These are phyloP conservation scores for Parnassius orleans DNA, from an alignment of 2,888 invertebrate genomes.

Conservation along the genomic window DNA sequence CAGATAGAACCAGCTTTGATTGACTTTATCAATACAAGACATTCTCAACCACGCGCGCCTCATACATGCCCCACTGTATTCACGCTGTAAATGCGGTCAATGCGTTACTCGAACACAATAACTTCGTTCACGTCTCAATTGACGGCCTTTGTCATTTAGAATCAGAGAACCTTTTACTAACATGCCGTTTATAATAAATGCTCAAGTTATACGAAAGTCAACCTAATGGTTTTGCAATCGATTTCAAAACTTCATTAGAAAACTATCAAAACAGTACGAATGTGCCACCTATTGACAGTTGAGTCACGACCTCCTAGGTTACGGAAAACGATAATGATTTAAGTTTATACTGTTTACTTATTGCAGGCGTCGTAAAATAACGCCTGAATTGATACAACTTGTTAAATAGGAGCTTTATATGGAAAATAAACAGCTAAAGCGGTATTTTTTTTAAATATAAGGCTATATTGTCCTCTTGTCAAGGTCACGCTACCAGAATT, in stretches of 20 bases:
- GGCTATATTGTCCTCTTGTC: too few relatives aligned
- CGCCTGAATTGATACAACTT: too few relatives aligned
- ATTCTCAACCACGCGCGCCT: constrained; percentile 1
- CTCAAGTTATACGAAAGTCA: not conserved
- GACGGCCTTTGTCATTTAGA: constrained; percentile 40
- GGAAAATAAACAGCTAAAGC: too few relatives aligned
- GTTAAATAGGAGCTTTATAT: too few relatives aligned
- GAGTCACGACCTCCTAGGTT: constrained; percentile 16
- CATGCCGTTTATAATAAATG: not conserved
- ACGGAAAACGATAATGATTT: constrained; percentile 13
- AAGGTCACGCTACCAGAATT: too few relatives aligned
- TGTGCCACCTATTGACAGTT: constrained; percentile 3
- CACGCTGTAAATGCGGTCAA: not conserved
- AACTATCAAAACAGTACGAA: not conserved
- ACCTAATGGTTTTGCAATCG: constrained; percentile 1
- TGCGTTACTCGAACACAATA: constrained; percentile 44
- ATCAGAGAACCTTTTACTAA: constrained; percentile 5
- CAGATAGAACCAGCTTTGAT: constrained; percentile 4
- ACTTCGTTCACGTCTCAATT: constrained; percentile 63
- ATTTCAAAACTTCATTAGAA: not conserved
- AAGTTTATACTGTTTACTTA: constrained; percentile 14
- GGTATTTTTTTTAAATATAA: too few relatives aligned
- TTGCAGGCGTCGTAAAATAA: not conserved
- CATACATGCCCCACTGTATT: constrained; percentile 2
- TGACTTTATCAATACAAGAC: constrained; percentile 20